Base-by-base conservation (phyloP, 2,113 vertebrate species). In the Zosterops pallidus region DNA sequence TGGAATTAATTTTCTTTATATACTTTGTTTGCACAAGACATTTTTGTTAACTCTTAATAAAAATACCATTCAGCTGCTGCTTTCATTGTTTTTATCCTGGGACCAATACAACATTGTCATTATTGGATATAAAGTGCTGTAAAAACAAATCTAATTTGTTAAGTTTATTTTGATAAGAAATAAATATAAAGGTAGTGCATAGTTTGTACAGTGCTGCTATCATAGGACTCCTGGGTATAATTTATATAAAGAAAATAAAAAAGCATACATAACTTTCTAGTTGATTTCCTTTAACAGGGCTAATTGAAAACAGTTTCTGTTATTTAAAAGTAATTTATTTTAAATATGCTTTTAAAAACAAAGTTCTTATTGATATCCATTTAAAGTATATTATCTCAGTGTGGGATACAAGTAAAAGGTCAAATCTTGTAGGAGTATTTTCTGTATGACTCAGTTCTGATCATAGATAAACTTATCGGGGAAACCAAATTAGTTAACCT, bases 401-500 rank as follows among this genome's bases (percentile, higher is more conserved):
- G 97, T 98, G 97, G 97, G 97, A 97, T 97, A 97, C 96, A 97
- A 97, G 96, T 97, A 97, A 98, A 98, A 98, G 98, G 97, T 98
- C 98, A 98, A 93, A 97, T 97, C 96, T 97, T 98, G 90, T 96
- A 97, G 96, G 97, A 97, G 97, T 97, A 97, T 96, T 98, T 98
- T 98, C 97, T 95, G 92, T 98, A 97, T 98, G 97, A 98, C 97
- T 98, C 98, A 98, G 83, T 97, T 97, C 92, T 98, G 98, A 97
- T 98, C 92, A 94, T 26, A 97, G 98, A 98, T 97, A 98, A 97
- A 97, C 90, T 95, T 97, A 98, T 97, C 93, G 52, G 94, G 91
- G 96, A 97, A 97, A 98, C 97, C 97, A 97, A 97, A 98, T 98
- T 97, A 97, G 96, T 97, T 98, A 97, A 97, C 95, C 92, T 97